These are phyloP conservation scores for Mallotus villosus DNA, from an alignment of 2,797 vertebrate species.

Conservation along the genomic window DNA sequence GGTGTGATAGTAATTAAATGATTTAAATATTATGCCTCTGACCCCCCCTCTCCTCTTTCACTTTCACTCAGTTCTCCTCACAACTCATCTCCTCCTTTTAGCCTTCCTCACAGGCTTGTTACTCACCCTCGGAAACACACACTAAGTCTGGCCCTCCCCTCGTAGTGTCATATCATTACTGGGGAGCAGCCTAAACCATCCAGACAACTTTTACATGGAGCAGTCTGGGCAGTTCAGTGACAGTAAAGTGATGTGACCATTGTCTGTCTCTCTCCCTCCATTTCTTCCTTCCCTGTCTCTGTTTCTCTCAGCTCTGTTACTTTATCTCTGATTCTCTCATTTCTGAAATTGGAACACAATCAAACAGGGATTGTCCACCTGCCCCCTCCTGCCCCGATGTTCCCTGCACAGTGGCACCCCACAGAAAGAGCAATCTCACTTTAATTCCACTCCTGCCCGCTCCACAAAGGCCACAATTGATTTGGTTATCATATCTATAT, in stretches of 20 bases:
- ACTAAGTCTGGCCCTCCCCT: no score
- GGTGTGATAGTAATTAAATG: no score
- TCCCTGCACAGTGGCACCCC: not conserved
- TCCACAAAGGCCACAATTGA: not conserved
- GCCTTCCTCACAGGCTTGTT: no score
- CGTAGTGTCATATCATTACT: no score
- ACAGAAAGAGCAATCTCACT: slow-evolving; percentile 29
- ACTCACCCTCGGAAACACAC: no score
- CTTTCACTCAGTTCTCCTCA: slow-evolving; percentile 17
- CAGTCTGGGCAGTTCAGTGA: no score
- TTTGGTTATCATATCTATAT: slow-evolving; percentile 10
- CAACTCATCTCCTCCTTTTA: not conserved
- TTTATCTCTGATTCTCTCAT: not conserved
- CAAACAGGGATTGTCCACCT: slow-evolving; percentile 3
- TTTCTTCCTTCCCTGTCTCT: not conserved
- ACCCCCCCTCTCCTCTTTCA: not conserved
- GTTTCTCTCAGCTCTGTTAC: slow-evolving; percentile 31
- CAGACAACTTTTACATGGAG: no score
- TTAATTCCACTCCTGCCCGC: slow-evolving; percentile 23
- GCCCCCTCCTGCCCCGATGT: not conserved
- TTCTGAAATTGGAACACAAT: not conserved
- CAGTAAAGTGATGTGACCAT: not conserved
- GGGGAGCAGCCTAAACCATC: no score
- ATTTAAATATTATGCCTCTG: no score
- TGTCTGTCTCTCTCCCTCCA: not conserved